Base-by-base conservation (phyloP, 2,797 vertebrate species). In the Hippocampus kuda region DNA sequence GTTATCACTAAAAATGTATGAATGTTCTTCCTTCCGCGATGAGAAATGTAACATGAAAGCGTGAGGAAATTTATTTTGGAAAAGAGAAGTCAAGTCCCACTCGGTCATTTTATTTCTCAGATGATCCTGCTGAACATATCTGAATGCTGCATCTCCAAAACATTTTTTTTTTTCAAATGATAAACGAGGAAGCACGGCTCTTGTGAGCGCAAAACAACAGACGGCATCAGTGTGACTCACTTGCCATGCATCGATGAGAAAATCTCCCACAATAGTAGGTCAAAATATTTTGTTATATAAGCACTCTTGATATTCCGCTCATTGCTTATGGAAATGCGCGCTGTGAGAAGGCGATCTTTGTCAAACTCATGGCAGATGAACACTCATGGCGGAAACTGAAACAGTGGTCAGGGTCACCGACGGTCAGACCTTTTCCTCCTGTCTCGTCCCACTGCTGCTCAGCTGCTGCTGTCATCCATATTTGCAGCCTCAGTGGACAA, bases 401-500 rank as follows among this genome's bases (percentile, higher is more conserved):
- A 86, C 77, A 76, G 79, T 78, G 73, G 57, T 79, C 70, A 70
- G 83, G 81, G 83, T 81, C 78, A 66, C 75, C 79, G 15, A 10
- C 73, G 59, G 77, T 75, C 67, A 74, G 79, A 79, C 80, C 79
- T 78, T 79, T 38, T 71, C 18, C 67, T 81, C 76, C 72, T 56
- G 71, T 80, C 82, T 83, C 77, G 72, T 83, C 77, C 77, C 73
- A 77, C 59, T 73, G 79, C 80, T 81, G 84, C 86, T 88, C 85
- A 86, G 87, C 86, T 88, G 85, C 83, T 89, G 77, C 79, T 83
- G 86, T 85, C 87, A 84, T 87, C 84, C 82, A 83, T 87, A 87
- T 87, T 86, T 89, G 86, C 86, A 87, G 87, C 88, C 84, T 87
- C 86, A 86, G 78, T 87, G 85, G 88, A 88, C 87, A 87, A 88